phyloP scores from a whole-genome alignment of 1,140 invertebrate species.

The Lepidotrigona ventralis region DNA sequence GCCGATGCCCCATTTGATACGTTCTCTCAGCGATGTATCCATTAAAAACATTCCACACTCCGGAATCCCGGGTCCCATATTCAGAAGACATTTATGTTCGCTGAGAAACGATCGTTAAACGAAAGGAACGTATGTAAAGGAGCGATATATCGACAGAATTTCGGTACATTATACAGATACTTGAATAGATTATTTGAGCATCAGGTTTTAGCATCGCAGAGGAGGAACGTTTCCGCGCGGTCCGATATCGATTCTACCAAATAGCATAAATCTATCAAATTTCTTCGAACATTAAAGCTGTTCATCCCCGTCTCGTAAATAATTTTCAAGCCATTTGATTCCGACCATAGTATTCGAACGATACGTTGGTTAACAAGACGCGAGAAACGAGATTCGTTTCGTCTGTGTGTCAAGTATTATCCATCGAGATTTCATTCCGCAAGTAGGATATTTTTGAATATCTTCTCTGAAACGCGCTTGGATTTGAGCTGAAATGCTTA shows the following conservation, averaged over 20 bases:
- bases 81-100: neutral
- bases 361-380: neutral
- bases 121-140: too few species aligned
- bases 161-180: neutral
- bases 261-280: constrained; percentile 28
- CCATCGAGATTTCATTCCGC: neutral
- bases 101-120: neutral
- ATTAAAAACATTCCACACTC: neutral
- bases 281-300: constrained; percentile 22
- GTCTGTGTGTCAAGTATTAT: neutral
- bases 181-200: neutral
- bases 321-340: constrained; percentile 36
- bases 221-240: neutral
- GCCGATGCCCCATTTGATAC: neutral
- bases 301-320: constrained; percentile 13
- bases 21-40: neutral
- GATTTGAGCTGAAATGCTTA: too few species aligned
- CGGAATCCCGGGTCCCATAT: too few species aligned
- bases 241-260: neutral
- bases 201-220: neutral
- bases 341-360: neutral
- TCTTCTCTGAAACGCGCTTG: too few species aligned
- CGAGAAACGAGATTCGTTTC: constrained; percentile 1
- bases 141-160: neutral
- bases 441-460: neutral